Base-by-base conservation (phyloP, 2,888 invertebrate species). In the Drosophila stalkeri region DNA sequence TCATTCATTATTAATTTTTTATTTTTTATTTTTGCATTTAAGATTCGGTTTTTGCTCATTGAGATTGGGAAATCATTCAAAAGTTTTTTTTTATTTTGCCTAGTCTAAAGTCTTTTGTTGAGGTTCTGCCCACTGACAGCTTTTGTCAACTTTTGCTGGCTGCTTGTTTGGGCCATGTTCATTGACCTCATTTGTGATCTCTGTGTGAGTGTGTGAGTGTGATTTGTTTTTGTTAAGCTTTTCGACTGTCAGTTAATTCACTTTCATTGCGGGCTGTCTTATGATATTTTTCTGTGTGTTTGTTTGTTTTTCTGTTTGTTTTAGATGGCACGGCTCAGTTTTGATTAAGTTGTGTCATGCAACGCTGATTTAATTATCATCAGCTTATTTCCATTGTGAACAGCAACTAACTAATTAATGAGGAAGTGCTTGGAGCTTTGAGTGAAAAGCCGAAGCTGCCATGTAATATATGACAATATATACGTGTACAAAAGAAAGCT, bases 321-420 rank as follows among this genome's bases (percentile, higher is more conserved):
- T 61, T 33, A 70, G 78, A 74, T 81, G 83, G 78, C 76, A 64
- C 66, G 69, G 68, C 86, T 75, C 62, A 75, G 80, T 86, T 89
- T 89, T 89, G 89, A 86, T 89, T 80, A 85, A 89, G 89, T 86
- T 86, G 87, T 89, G 86, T 89, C 86, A 89, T 86, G 86, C 86
- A 86, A 86, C 89, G 87, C 67, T 86, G 86, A 86, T 86, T 86
- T 86, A 86, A 86, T 89, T 86, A 86, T 89, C 71, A 77, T 75
- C 70, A 77, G 64, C 82, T 78, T 67, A 70, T 80, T 68, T 68
- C 59, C 69, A 86, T 88, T 83, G 83, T 85, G 75, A 63, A 47
- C 54, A 68, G 61, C 51, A 72, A 46, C 68, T 20, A 67, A 77
- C 84, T 27, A 67, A 79, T 81, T 84, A 86, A 86, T 89, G 85